phyloP scores from a whole-genome alignment of 2,113 vertebrate genomes.

The Paedocypris sp. region DNA sequence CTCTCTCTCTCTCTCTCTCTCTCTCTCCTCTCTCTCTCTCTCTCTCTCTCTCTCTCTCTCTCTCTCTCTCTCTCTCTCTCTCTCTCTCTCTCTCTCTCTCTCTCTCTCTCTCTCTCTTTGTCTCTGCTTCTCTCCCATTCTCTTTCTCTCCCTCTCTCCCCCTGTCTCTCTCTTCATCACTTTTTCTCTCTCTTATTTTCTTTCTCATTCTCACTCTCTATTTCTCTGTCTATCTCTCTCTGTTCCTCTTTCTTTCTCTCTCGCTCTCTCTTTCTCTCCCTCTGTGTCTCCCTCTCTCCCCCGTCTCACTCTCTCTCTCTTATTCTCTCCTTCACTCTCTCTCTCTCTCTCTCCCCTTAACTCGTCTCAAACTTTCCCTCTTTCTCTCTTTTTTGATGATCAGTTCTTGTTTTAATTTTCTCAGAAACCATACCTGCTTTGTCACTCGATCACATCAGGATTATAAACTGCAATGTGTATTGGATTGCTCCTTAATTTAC shows the following conservation, averaged over 20 bases:
- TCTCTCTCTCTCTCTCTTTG: not conserved
- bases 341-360: not conserved
- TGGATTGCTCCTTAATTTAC: no score
- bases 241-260: not conserved
- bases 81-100: not conserved
- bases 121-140: not conserved
- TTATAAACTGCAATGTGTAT: no score
- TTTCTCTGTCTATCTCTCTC: not conserved
- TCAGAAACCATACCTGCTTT: not conserved
- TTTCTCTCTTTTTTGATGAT: not conserved
- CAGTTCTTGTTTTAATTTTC: not conserved
- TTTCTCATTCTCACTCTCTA: not conserved
- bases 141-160: not conserved
- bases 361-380: not conserved
- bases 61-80: not conserved
- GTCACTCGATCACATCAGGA: no score
- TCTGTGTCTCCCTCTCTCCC: not conserved
- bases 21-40: not conserved
- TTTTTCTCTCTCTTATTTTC: not conserved
- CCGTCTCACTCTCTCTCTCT: constrained; percentile 1
- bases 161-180: not conserved
- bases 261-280: not conserved
- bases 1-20: not conserved
- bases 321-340: not conserved
- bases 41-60: not conserved